Base-by-base conservation (phyloP, 2,113 vertebrate species). In the Campylorhamphus procurvoides region DNA sequence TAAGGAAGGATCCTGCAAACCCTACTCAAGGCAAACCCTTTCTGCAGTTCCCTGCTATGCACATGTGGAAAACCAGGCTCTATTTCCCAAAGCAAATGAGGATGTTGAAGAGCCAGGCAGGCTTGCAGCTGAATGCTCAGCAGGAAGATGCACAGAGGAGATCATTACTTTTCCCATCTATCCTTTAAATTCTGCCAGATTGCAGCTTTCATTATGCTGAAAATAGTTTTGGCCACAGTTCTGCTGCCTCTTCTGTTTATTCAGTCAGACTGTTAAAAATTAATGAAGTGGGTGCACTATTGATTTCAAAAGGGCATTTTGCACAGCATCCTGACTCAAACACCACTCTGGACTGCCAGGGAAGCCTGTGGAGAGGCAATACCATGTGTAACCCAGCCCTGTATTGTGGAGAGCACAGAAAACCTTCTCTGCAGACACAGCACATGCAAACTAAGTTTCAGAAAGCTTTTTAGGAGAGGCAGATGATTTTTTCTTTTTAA, bases 191-290 rank as follows among this genome's bases (percentile, higher is more conserved):
- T 49, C 50, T 71, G 71, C 71, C 75, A 55, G 71, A 40, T 6
- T 77, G 72, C 55, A 86, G 74, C 39, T 85, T 80, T 86, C 88
- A 92, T 58, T 66, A 53, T 7, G 1, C 3, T 73, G 50, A 19
- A 37, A 90, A 64, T 18, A 83, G 75, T 42, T 93, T 46, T 88
- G 63, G 88, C 83, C 49, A 37, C 53, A n/a, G 58, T 73, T 96
- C 55, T 42, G 50, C 23, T 0, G 12, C 55, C 50, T 80, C 71
- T 80, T 69, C 55, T 0, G n/a, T 81, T 86, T 86, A 78, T 19
- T 86, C 59, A 94, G 53, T 35, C 39, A 69, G 72, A 69, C 18
- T 33, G n/a, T 84, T 93, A 92, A 94, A 92, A 90, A 89, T 84
- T 55, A 87, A 90, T 67, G 59, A 89, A 90, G 69, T 72, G 64